Base-by-base conservation (phyloP, 2,797 vertebrate species). In the Muraenolepis orangiensis region DNA sequence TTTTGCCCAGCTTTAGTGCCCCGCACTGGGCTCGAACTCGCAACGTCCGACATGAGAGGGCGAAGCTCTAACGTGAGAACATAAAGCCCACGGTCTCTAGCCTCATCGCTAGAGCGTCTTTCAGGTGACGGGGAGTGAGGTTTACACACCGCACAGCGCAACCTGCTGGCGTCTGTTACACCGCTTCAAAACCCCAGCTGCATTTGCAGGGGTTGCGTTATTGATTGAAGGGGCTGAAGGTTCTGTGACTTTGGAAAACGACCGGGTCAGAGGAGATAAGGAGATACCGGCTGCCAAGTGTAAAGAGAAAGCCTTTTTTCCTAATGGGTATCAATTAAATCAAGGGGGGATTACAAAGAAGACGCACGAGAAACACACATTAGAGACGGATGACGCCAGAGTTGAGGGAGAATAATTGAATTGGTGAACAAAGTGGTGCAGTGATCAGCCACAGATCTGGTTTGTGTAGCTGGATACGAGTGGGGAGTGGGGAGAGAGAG, bases 201-300 rank as follows among this genome's bases (percentile, higher is more conserved):
- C n/a, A n/a, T n/a, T n/a, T n/a, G n/a, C n/a, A n/a, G n/a, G n/a
- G n/a, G n/a, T n/a, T n/a, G n/a, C 66, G 64, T 30, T 46, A 81
- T 76, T 2, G 80, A 87, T 84, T 31, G 14, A 68, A 68, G 40
- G 40, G 72, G 26, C 71, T 76, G 75, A 40, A 76, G 73, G 77
- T 81, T n/a, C n/a, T 80, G 30, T 68, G 85, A 82, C 72, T 81
- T 85, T 86, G 78, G 74, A 73, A 20, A 70, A 23, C 67, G 36
- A 80, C 78, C 12, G 31, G 51, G 51, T 7, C n/a, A 79, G 67
- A 69, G 75, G 74, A 76, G 66, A 36, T 42, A 42, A 20, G n/a
- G 51, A 18, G 61, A 32, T 28, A 51, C 14, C 69, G n/a, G 31
- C 46, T 72, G 29, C 36, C 51, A 23, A 57, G 51, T n/a, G 20